phyloP scores from a whole-genome alignment of 2,797 vertebrate species.

The Cynodonichthys magdalenae region DNA sequence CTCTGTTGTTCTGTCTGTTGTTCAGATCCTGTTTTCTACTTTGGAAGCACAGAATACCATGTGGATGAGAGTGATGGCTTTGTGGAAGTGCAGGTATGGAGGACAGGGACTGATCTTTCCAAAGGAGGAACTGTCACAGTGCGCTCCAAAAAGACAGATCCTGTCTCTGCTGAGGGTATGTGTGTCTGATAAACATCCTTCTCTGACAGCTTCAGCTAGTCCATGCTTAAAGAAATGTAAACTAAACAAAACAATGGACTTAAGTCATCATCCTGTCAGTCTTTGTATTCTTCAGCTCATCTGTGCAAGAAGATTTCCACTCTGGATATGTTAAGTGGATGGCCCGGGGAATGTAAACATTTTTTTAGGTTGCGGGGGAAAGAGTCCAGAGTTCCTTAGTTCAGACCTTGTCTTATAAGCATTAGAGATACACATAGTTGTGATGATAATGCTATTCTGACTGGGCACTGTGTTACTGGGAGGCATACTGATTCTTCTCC shows the following conservation, averaged over 20 bases:
- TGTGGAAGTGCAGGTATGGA: slow-evolving; percentile 89
- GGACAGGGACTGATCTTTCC: slow-evolving; percentile 90
- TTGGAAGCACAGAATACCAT: slow-evolving; percentile 84
- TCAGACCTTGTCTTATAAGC: slow-evolving; percentile 16
- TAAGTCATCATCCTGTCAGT: slow-evolving; percentile 47
- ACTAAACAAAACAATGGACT: slow-evolving; percentile 52
- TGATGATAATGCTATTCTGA: slow-evolving; percentile 46
- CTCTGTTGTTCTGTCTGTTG: slow-evolving; percentile 18
- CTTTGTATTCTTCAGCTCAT: slow-evolving; percentile 51
- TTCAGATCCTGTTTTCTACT: slow-evolving; percentile 87
- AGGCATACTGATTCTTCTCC: slow-evolving; percentile 52
- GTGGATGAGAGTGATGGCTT: slow-evolving; percentile 90
- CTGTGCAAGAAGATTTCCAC: slow-evolving; percentile 35
- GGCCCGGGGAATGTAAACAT: slow-evolving; percentile 69
- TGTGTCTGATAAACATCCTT: slow-evolving; percentile 23
- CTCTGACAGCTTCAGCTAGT: slow-evolving; percentile 32
- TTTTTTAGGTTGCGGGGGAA: slow-evolving; percentile 27
- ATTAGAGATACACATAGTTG: slow-evolving; percentile 19
- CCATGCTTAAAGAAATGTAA: slow-evolving; percentile 46
- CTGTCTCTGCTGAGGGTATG: slow-evolving; percentile 89
- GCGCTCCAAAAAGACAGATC: slow-evolving; percentile 89
- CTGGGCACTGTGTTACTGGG: slow-evolving; percentile 43
- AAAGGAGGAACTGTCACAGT: slow-evolving; percentile 88
- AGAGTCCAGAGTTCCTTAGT: slow-evolving; percentile 21
- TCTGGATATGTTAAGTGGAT: slow-evolving; percentile 38